Percentiles rank a stretch among this genome's conserved stretches.
phyloP scores from a whole-genome alignment of 2,888 invertebrate species.

The Chironomus riparius region DNA sequence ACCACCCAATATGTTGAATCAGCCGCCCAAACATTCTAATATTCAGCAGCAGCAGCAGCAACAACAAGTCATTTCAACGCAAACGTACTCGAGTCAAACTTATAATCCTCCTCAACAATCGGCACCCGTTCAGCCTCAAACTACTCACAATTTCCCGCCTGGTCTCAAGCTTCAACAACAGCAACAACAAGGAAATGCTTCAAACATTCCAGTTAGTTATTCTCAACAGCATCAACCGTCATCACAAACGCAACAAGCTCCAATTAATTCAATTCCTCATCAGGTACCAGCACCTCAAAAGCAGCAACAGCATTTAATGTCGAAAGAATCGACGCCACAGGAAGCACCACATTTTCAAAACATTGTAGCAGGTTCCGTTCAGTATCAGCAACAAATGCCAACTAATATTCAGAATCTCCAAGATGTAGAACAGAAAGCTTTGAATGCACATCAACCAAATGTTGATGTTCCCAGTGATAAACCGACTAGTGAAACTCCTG shows the following conservation, averaged over 20 bases:
- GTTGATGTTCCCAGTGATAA: background rate
- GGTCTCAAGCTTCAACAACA: conserved; percentile 18
- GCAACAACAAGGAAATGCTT: background rate
- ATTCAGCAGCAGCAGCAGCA: conserved; percentile 27
- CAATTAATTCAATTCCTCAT: conserved; percentile 7
- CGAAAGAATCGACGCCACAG: too few species aligned
- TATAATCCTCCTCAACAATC: background rate
- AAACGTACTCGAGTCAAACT: background rate
- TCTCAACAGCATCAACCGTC: background rate
- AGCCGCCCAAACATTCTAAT: conserved; percentile 28
- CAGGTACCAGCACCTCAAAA: too few species aligned
- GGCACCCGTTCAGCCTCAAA: background rate
- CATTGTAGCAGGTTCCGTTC: background rate
- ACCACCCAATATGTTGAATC: conserved; percentile 28
- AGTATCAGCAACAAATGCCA: conserved; percentile 3
- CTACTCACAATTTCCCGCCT: conserved; percentile 11
- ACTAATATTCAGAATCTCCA: conserved; percentile 12
- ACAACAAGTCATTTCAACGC: background rate
- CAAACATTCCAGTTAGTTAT: conserved; percentile 23
- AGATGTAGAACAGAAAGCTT: conserved; percentile 12
- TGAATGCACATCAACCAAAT: background rate
- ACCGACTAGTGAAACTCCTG: background rate
- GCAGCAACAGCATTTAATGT: too few species aligned
- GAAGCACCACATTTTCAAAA: too few species aligned
- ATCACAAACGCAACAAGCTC: background rate